phyloP scores from a whole-genome alignment of 2,113 vertebrate genomes.

The Apeltes quadracus region DNA sequence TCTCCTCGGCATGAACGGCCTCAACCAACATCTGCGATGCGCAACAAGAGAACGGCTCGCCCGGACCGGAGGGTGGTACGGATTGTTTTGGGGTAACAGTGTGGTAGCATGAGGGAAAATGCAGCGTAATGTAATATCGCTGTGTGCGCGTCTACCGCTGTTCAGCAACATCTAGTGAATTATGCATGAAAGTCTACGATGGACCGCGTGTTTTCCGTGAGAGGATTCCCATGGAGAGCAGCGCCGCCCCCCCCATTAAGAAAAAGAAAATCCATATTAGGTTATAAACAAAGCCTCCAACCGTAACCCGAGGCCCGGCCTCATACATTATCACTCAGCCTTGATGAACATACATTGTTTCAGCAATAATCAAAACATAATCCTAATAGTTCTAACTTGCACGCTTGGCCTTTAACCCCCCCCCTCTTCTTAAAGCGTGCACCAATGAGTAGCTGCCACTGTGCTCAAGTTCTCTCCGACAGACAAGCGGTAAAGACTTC shows the following conservation, averaged over 20 bases:
- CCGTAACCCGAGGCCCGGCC: constrained; percentile 27
- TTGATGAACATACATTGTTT: constrained; percentile 30
- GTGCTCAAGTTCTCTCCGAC: constrained; percentile 17
- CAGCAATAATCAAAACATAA: constrained; percentile 58
- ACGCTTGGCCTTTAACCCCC: constrained; percentile 20
- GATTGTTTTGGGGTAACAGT: constrained; percentile 60
- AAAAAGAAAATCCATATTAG: constrained; percentile 56
- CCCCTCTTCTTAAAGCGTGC: not conserved
- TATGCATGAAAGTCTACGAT: constrained; percentile 45
- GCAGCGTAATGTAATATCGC: constrained; percentile 53
- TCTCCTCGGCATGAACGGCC: constrained; percentile 43
- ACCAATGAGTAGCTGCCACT: constrained; percentile 9
- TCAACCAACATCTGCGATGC: constrained; percentile 61
- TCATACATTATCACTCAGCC: constrained; percentile 51
- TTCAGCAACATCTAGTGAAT: constrained; percentile 44
- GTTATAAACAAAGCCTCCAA: constrained; percentile 38
- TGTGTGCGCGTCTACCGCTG: constrained; percentile 34
- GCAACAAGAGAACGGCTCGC: constrained; percentile 50
- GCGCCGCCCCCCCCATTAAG: not conserved
- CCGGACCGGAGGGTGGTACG: constrained; percentile 48
- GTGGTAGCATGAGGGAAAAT: constrained; percentile 43
- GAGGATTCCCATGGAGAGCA: constrained; percentile 21
- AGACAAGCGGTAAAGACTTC: not conserved
- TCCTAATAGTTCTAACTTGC: constrained; percentile 53
- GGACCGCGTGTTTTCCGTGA: constrained; percentile 16